Percentiles rank a stretch among this genome's conserved stretches.
These are phyloP conservation scores for Sebastolobus altivelis DNA, from an alignment of 2,797 vertebrate species.

Conservation along the genomic window DNA sequence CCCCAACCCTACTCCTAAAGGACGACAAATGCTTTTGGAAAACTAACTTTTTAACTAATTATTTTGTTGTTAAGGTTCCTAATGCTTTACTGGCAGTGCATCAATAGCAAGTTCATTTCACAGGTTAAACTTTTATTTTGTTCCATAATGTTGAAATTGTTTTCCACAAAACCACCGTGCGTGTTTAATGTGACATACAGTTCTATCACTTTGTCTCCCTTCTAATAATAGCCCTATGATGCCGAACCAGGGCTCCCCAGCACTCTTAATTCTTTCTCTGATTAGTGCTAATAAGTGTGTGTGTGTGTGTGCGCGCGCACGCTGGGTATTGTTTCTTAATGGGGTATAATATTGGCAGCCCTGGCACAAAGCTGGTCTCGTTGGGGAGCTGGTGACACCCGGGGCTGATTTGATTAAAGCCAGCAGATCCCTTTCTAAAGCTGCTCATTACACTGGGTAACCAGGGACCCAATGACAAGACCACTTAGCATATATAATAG, in stretches of 20 bases:
- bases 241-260: slow-evolving; percentile 34
- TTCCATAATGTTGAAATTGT: background rate
- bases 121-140: background rate
- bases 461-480: slow-evolving; percentile 61
- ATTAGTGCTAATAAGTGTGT: slow-evolving; percentile 55
- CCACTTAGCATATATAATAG: slow-evolving; percentile 71
- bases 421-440: slow-evolving; percentile 66
- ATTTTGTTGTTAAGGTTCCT: slow-evolving; percentile 2
- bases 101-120: slow-evolving; percentile 1
- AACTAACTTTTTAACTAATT: background rate
- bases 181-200: slow-evolving; percentile 34
- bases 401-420: slow-evolving; percentile 78
- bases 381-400: slow-evolving; percentile 60
- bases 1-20: background rate
- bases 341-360: slow-evolving; percentile 67
- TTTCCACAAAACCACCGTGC: background rate
- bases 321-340: slow-evolving; percentile 67
- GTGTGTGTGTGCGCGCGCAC: too few species aligned
- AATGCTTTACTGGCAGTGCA: background rate
- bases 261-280: slow-evolving; percentile 59
- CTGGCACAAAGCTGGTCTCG: slow-evolving; percentile 63
- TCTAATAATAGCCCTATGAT: slow-evolving; percentile 46
- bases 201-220: slow-evolving; percentile 54
- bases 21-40: background rate
- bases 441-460: slow-evolving; percentile 68